These are phyloP conservation scores for Saiga tatarica DNA, from an alignment of 2,113 vertebrate species.

Conservation along the genomic window DNA sequence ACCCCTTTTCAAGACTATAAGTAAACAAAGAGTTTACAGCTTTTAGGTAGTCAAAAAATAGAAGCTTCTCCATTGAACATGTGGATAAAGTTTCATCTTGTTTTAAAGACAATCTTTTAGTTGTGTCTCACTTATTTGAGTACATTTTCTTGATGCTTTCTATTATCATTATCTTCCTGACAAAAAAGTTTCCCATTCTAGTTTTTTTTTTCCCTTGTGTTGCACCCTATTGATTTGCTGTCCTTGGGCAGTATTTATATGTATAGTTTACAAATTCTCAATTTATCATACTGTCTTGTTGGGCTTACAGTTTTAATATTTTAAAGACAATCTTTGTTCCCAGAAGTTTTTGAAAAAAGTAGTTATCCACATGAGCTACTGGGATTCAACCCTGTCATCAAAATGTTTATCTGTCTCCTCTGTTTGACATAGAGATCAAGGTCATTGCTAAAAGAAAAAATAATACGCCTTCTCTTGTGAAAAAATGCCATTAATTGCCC, in stretches of 20 bases:
- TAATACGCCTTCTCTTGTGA: background rate
- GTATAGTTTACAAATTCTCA: conserved; percentile 19
- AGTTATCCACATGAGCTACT: background rate
- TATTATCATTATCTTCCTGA: background rate
- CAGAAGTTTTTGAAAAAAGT: background rate
- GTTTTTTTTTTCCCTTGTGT: background rate
- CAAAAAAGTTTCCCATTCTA: background rate
- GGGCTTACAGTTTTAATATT: conserved; percentile 3
- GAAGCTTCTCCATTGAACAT: background rate
- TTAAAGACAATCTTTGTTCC: background rate
- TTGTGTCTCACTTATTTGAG: background rate
- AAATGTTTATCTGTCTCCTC: background rate
- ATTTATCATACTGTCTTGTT: conserved; percentile 17
- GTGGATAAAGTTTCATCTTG: background rate
- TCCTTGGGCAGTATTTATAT: background rate
- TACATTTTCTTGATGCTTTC: background rate
- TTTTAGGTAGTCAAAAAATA: background rate
- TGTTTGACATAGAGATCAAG: background rate
- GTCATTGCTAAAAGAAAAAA: background rate
- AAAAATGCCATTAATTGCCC: background rate
- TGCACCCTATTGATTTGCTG: conserved; percentile 26
- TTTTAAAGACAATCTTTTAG: background rate
- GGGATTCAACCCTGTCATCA: background rate
- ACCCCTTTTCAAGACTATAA: background rate
- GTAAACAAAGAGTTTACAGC: background rate